These are phyloP conservation scores for Zaprionus camerounensis DNA, from an alignment of 1,140 invertebrate species.

Conservation along the genomic window DNA sequence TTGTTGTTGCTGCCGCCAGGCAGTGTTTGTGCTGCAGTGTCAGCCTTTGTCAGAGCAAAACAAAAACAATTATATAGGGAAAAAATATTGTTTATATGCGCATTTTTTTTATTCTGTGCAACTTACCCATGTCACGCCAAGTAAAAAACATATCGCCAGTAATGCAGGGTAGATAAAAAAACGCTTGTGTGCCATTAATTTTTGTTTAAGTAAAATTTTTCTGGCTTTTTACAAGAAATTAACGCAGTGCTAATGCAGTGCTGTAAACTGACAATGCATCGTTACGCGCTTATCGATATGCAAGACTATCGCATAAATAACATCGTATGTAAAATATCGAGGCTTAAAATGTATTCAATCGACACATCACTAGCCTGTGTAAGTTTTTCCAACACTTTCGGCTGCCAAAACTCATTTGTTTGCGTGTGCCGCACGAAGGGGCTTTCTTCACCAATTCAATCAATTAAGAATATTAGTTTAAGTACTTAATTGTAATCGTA, in stretches of 20 bases:
- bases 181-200: slow-evolving; percentile 82
- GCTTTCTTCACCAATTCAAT: background rate
- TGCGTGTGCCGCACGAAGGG: slow-evolving; percentile 55
- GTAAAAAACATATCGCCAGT: slow-evolving; percentile 80
- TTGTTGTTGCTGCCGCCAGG: slow-evolving; percentile 37
- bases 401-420: slow-evolving; percentile 60
- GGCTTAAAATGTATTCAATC: background rate
- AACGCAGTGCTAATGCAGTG: slow-evolving; percentile 36
- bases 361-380: background rate
- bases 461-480: slow-evolving; percentile 24
- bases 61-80: slow-evolving; percentile 25
- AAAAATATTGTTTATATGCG: background rate
- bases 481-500: slow-evolving; percentile 32
- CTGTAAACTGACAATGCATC: slow-evolving; percentile 11
- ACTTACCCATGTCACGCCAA: slow-evolving; percentile 83
- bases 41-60: slow-evolving; percentile 63
- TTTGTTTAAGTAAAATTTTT: slow-evolving; percentile 71
- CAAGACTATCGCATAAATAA: background rate
- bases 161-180: slow-evolving; percentile 70
- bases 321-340: background rate
- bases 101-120: background rate
- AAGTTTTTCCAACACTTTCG: slow-evolving; percentile 5
- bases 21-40: slow-evolving; percentile 57
- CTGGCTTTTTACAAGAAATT: slow-evolving; percentile 52
- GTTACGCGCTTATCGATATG: slow-evolving; percentile 16